Evolutionary conservation across 2,888 invertebrate genomes (phyloP).

Genomic region (Dryobotodes eremita): DNA sequence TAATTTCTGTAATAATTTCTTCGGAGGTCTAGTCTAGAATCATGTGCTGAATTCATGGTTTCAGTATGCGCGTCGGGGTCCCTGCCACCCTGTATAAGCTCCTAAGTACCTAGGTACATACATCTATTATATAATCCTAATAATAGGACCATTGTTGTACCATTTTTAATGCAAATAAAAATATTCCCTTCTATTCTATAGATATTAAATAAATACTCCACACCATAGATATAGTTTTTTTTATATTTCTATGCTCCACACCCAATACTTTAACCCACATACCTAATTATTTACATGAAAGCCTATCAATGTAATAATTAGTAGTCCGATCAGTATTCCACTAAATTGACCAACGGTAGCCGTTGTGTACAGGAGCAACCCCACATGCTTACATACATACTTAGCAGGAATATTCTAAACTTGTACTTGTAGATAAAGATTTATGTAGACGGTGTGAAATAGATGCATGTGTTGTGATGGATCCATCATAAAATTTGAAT

Average conservation of each 20-base stretch:
- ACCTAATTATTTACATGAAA: background rate
- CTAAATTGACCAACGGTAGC: slow-evolving; percentile 27
- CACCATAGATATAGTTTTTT: too few species aligned
- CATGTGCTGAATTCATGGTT: too few species aligned
- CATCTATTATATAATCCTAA: too few species aligned
- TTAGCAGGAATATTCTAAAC: slow-evolving; percentile 9
- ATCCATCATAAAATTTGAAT: background rate
- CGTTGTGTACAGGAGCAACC: slow-evolving; percentile 13
- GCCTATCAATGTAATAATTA: slow-evolving; percentile 13
- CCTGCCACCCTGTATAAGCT: too few species aligned
- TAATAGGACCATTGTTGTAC: background rate
- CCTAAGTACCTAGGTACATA: too few species aligned
- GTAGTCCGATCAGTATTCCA: slow-evolving; percentile 29
- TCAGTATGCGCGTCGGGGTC: too few species aligned
- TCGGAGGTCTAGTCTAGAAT: too few species aligned
- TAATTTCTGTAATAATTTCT: too few species aligned
- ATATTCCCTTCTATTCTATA: background rate
- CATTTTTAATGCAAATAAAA: background rate
- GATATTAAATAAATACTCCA: background rate
- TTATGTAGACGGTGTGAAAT: background rate
- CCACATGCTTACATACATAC: slow-evolving; percentile 11
- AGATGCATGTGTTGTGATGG: background rate
- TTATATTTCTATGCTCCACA: background rate
- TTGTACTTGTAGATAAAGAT: background rate
- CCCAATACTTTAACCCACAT: slow-evolving; percentile 9